phyloP scores from a whole-genome alignment of 2,797 vertebrate genomes.

The Chromobotia macracanthus region DNA sequence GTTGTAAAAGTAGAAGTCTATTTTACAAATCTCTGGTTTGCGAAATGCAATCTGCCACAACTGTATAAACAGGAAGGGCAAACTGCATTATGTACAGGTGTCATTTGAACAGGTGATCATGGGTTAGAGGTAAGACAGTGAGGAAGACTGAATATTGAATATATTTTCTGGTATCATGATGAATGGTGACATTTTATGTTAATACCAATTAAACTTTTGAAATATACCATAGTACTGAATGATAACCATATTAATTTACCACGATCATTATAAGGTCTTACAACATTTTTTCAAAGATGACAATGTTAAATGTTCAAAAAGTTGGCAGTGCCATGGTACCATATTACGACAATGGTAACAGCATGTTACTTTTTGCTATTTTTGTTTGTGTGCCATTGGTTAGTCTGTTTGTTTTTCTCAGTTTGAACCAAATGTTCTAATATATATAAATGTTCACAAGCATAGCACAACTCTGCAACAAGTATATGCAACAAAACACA shows the following conservation, averaged over 20 bases:
- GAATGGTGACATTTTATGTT: neutral
- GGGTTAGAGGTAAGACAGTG: too few relatives aligned
- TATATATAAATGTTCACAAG: neutral
- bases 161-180: neutral
- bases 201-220: neutral
- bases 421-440: neutral
- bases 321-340: neutral
- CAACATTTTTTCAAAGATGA: neutral
- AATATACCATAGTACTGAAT: neutral
- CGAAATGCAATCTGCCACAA: neutral
- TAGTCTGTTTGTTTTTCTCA: neutral
- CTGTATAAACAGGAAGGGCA: neutral
- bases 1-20: constrained; percentile 5
- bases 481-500: neutral
- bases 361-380: neutral
- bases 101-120: neutral
- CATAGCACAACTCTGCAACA: neutral
- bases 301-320: neutral
- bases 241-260: too few relatives aligned
- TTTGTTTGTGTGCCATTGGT: neutral
- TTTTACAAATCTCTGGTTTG: neutral
- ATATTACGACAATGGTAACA: neutral
- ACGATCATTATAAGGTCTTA: neutral
- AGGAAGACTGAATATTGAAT: neutral
- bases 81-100: neutral